Evolutionary conservation across 2,113 vertebrate genomes (phyloP), one percentile per base, ranked within the genome.

Genomic region (Irena cyanogastra): DNA sequence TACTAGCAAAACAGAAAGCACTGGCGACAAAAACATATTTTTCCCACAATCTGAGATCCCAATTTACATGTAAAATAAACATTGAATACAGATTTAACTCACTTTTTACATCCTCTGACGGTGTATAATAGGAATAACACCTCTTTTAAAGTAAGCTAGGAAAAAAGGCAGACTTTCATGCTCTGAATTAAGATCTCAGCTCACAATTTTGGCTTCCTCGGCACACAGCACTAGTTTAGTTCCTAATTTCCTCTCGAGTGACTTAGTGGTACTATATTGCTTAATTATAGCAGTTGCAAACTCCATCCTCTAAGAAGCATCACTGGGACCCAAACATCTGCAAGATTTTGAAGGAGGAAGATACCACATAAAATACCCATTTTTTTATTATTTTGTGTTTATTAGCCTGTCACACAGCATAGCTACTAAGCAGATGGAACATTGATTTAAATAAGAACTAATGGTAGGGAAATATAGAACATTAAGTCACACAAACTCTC

Each of bases 181-280:
- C 41, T 41, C 94, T 96, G 96, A 98, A 97, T 97, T 96, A 97
- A 98, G 97, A 98, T 97, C 97, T 98, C 97, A 97, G 94, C 95
- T 98, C 96, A 95, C 96, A 98, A 84, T 97, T 97, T 96, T 97
- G 97, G 95, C 95, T 98, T 98, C 96, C 95, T 96, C 11, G 92
- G 97, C 98, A 92, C 98, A 98, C 54, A 97, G 97, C 91, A 22
- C 97, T 97, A 97, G 94, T 98, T 98, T 98, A 97, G 97, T 89
- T 98, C 97, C 97, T 98, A 98, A 98, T 98, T 98, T 98, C 97
- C 97, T 98, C 98, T 98, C 95, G 21, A 97, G 98, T 98, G 98
- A 98, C 98, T 98, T 97, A 98, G 97, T 97, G 74, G 96, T 97
- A 95, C 97, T 93, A 94, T 96, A 97, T 97, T 98, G 98, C 98